Conservation (phyloP, 2,888 invertebrate species). For the Exocentrus adspersus region DNA sequence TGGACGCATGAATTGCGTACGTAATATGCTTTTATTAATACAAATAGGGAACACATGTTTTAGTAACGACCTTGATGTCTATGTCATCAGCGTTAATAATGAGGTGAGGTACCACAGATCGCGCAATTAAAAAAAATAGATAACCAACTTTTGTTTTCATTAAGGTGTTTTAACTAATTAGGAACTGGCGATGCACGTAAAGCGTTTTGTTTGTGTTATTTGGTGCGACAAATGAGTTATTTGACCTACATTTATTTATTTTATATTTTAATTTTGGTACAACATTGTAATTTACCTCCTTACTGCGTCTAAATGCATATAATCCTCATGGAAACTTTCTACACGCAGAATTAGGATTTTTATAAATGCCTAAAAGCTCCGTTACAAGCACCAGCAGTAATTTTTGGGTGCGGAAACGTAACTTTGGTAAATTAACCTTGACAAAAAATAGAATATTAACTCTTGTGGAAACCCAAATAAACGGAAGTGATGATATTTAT, state of each 20-base stretch:
- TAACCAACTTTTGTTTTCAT: too few relatives aligned
- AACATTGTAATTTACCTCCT: too few relatives aligned
- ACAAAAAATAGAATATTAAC: not conserved
- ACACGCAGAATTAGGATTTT: too few relatives aligned
- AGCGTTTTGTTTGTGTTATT: constrained; percentile 8
- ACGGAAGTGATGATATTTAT: not conserved
- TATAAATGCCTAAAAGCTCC: too few relatives aligned
- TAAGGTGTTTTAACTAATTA: not conserved
- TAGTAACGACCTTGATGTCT: constrained; percentile 3
- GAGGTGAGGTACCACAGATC: not conserved
- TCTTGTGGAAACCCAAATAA: not conserved
- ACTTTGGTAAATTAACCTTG: not conserved
- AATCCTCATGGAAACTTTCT: too few relatives aligned
- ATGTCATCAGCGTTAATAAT: constrained; percentile 1
- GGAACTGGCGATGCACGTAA: not conserved
- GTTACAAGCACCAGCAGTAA: too few relatives aligned
- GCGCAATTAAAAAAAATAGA: not conserved
- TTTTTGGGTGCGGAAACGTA: not conserved
- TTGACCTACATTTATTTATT: too few relatives aligned
- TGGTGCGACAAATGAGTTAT: constrained; percentile 8
- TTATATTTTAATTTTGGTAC: too few relatives aligned
- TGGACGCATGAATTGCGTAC: constrained; percentile 6
- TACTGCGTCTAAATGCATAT: too few relatives aligned
- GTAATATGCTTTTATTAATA: constrained; percentile 11
- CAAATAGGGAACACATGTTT: constrained; percentile 1